These are phyloP conservation scores for Catonia carolina DNA, from an alignment of 2,888 invertebrate species.

Conservation along the genomic window DNA sequence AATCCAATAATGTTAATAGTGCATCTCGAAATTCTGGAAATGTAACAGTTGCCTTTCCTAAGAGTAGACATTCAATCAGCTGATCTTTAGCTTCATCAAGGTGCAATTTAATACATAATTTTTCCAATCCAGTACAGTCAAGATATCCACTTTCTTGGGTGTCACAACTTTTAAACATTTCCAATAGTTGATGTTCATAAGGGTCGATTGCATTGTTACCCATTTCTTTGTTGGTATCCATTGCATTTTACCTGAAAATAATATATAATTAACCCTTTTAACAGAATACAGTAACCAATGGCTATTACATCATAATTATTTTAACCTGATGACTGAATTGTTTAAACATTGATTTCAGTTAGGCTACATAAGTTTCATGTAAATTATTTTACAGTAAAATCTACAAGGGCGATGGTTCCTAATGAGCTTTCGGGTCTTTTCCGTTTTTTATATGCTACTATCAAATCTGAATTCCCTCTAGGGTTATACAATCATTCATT, in stretches of 20 bases:
- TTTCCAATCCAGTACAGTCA: conserved; percentile 57
- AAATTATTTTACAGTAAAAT: too few species aligned
- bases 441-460: too few species aligned
- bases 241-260: conserved; percentile 19
- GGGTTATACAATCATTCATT: too few species aligned
- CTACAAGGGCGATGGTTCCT: too few species aligned
- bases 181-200: conserved; percentile 73
- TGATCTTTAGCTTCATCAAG: conserved; percentile 63
- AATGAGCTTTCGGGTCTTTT: too few species aligned
- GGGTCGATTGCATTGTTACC: conserved; percentile 47
- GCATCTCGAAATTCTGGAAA: conserved; percentile 73
- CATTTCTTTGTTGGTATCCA: conserved; percentile 19
- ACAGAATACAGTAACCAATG: too few species aligned
- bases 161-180: conserved; percentile 74
- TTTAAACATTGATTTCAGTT: too few species aligned
- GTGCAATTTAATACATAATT: conserved; percentile 69
- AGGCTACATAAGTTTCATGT: too few species aligned
- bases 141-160: conserved; percentile 60
- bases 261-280: too few species aligned
- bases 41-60: conserved; percentile 49
- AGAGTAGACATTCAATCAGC: conserved; percentile 54
- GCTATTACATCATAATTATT: too few species aligned
- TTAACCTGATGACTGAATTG: too few species aligned
- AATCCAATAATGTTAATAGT: conserved; percentile 55
- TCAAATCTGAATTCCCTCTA: too few species aligned